Conservation (phyloP, 2,113 vertebrate species). For the Ophiodon elongatus region DNA sequence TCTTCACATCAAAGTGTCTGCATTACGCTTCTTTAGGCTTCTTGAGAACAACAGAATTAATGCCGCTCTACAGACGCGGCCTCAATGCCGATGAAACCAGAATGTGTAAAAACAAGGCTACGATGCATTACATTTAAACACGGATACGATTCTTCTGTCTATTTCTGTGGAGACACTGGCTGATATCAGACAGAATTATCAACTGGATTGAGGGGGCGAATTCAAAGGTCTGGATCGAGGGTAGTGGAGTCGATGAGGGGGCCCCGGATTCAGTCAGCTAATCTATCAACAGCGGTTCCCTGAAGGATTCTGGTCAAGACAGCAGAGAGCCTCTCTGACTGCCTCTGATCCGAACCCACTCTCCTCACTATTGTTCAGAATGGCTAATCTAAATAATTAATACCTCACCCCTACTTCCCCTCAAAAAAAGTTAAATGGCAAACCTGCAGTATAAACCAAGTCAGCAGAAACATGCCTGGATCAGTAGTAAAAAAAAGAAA, state of each 20-base stretch:
- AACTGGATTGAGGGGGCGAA: neutral
- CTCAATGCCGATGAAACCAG: neutral
- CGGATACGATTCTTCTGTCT: neutral
- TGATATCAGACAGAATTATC: neutral
- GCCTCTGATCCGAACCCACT: conserved; percentile 40
- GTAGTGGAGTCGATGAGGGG: conserved; percentile 7
- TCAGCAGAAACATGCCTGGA: conserved; percentile 31
- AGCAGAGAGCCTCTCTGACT: conserved; percentile 26
- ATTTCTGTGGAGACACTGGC: conserved; percentile 1
- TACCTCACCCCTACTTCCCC: conserved; percentile 23
- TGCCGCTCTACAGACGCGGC: neutral
- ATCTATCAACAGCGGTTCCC: conserved; percentile 55
- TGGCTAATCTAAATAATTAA: conserved; percentile 53
- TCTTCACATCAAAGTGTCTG: conserved; percentile 26
- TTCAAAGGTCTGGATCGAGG: neutral
- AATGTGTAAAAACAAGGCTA: conserved; percentile 16
- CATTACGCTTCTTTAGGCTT: conserved; percentile 9
- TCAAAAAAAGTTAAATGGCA: conserved; percentile 24
- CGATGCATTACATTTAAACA: conserved; percentile 9
- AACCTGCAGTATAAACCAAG: conserved; percentile 25
- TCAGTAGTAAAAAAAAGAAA: conserved; percentile 21
- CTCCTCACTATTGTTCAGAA: conserved; percentile 42
- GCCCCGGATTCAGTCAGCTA: conserved; percentile 53
- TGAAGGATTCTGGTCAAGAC: conserved; percentile 22
- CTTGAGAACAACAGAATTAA: conserved; percentile 11